These are phyloP conservation scores for Polylopha cassiicola DNA, from an alignment of 2,888 invertebrate species.

Conservation along the genomic window DNA sequence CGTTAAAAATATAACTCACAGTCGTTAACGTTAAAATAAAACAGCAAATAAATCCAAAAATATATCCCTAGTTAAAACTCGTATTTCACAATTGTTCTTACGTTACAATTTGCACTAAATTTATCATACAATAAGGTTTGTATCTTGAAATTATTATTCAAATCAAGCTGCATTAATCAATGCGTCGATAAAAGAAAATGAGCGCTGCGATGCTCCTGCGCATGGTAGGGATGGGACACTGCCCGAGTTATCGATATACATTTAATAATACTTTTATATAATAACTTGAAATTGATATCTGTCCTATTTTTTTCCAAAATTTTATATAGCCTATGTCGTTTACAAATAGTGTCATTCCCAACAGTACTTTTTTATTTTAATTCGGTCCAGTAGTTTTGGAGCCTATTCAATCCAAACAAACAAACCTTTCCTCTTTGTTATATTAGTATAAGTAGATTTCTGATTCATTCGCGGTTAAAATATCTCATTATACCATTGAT, in stretches of 20 bases:
- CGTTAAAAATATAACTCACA: slow-evolving; percentile 25
- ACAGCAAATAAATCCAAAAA: slow-evolving; percentile 11
- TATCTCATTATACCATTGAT: too few species aligned
- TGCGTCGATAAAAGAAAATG: slow-evolving; percentile 75
- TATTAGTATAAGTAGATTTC: too few species aligned
- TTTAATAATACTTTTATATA: slow-evolving; percentile 5
- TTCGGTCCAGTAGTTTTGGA: too few species aligned
- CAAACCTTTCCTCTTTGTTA: too few species aligned
- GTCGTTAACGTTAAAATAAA: slow-evolving; percentile 29
- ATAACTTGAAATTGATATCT: not conserved
- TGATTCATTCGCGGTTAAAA: too few species aligned
- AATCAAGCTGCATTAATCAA: slow-evolving; percentile 75
- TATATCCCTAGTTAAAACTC: slow-evolving; percentile 28
- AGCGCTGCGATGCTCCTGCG: slow-evolving; percentile 62
- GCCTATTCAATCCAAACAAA: too few species aligned
- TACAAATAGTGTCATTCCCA: too few species aligned
- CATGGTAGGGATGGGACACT: slow-evolving; percentile 37
- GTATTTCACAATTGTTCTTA: slow-evolving; percentile 52
- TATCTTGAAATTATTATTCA: slow-evolving; percentile 76
- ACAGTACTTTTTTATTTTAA: too few species aligned
- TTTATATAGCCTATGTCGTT: too few species aligned
- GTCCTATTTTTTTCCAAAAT: too few species aligned
- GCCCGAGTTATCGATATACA: slow-evolving; percentile 25
- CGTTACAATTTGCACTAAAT: slow-evolving; percentile 76
- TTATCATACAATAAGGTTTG: slow-evolving; percentile 77